Conservation (phyloP, 2,888 invertebrate genomes). For the Achlya flavicornis region DNA sequence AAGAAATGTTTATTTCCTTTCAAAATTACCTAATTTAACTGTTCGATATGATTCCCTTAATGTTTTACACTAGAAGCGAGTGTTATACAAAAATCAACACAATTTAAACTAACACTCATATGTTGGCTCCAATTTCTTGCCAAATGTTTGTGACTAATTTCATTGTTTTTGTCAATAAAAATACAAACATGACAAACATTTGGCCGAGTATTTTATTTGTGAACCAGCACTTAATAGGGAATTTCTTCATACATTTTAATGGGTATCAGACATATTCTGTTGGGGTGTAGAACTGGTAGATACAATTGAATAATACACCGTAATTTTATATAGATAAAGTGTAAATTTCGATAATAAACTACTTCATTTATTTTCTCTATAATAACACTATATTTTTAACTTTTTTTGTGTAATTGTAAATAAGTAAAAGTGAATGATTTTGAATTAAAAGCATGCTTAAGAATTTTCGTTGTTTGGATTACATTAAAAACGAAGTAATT, state of each 20-base stretch:
- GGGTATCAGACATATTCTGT: neutral
- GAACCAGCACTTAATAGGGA: neutral
- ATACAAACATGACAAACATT: conserved; percentile 13
- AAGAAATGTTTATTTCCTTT: conserved; percentile 79
- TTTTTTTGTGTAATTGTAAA: neutral
- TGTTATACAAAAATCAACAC: conserved; percentile 50
- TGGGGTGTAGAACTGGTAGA: neutral
- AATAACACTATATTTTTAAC: neutral
- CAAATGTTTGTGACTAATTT: conserved; percentile 24
- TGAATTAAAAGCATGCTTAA: conserved; percentile 9
- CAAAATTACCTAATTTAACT: conserved; percentile 75
- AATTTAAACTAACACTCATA: conserved; percentile 28
- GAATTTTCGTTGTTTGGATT: conserved; percentile 32
- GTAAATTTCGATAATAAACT: conserved; percentile 3
- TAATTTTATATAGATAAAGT: neutral
- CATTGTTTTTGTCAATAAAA: conserved; percentile 8
- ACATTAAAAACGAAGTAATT: conserved; percentile 9
- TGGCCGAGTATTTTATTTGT: conserved; percentile 12
- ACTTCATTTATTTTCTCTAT: neutral
- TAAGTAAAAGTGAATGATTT: conserved; percentile 8
- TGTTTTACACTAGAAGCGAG: conserved; percentile 59
- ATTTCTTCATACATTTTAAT: neutral
- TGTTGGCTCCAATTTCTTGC: conserved; percentile 21
- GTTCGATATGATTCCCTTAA: conserved; percentile 79
- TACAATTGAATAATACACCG: neutral